phyloP scores from a whole-genome alignment of 2,797 vertebrate species.

The Aeoliscus strigatus region DNA sequence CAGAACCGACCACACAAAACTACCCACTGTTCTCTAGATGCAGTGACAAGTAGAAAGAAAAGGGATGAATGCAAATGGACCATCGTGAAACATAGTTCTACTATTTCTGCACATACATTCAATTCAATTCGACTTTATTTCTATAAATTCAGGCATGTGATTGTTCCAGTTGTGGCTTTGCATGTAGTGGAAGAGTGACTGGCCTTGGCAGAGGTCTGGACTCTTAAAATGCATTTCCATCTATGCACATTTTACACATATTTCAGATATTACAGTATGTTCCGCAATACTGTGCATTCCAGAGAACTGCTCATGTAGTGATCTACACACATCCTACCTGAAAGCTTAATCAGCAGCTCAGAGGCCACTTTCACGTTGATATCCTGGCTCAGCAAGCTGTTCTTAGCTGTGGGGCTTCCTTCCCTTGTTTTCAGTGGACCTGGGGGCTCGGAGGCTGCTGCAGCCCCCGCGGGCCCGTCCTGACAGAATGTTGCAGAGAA shows the following conservation, averaged over 20 bases:
- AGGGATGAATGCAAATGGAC: slow-evolving; percentile 15
- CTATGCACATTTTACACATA: slow-evolving; percentile 1
- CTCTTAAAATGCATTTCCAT: too few relatives aligned
- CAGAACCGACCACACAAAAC: too few relatives aligned
- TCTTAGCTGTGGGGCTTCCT: slow-evolving; percentile 73
- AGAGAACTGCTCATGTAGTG: neutral
- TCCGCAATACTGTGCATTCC: neutral
- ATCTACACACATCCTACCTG: slow-evolving; percentile 76
- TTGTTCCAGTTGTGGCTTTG: too few relatives aligned
- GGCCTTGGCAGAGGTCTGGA: too few relatives aligned
- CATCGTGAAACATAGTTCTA: neutral
- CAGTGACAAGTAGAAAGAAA: slow-evolving; percentile 16
- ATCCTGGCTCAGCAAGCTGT: slow-evolving; percentile 85
- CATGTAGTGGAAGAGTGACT: too few relatives aligned
- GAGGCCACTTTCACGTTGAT: slow-evolving; percentile 94
- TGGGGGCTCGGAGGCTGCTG: slow-evolving; percentile 59
- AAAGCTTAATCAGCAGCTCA: slow-evolving; percentile 97
- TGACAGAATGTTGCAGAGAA: slow-evolving; percentile 77
- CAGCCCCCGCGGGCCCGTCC: slow-evolving; percentile 65
- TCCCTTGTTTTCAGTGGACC: slow-evolving; percentile 78
- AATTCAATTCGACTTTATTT: too few relatives aligned
- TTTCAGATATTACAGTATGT: neutral
- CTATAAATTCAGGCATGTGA: too few relatives aligned
- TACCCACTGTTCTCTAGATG: too few relatives aligned
- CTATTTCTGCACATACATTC: too few relatives aligned